Conservation (phyloP, 2,113 vertebrate genomes). For the Equus quagga region DNA sequence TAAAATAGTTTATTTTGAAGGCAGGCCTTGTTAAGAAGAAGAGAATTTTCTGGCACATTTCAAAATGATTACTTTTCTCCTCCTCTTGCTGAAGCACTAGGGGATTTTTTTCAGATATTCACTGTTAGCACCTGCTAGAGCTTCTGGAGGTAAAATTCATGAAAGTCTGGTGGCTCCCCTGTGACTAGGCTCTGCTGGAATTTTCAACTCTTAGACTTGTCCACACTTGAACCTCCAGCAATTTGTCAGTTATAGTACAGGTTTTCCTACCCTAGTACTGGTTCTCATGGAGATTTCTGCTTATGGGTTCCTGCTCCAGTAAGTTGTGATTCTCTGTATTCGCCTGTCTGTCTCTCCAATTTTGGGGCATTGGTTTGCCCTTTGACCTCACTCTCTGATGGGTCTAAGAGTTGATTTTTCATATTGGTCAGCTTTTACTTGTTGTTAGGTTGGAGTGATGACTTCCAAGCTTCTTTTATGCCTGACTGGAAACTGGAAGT, state of each 20-base stretch:
- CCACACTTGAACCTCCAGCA: not conserved
- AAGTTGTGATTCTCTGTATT: not conserved
- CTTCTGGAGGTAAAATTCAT: not conserved
- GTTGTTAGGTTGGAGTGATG: not conserved
- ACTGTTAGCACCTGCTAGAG: not conserved
- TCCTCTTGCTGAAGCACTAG: not conserved
- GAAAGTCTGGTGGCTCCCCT: not conserved
- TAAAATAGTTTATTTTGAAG: not conserved
- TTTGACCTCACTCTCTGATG: not conserved
- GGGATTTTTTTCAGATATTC: not conserved
- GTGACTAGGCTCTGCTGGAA: not conserved
- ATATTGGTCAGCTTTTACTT: not conserved
- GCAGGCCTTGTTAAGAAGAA: not conserved
- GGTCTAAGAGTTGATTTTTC: not conserved
- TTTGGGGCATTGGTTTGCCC: not conserved
- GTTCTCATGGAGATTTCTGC: not conserved
- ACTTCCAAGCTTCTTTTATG: not conserved
- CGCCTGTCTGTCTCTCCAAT: not conserved
- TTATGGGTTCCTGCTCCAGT: not conserved
- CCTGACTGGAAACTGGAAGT: not conserved
- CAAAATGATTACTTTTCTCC: not conserved
- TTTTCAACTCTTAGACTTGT: not conserved
- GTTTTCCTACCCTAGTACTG: not conserved
- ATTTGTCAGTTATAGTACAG: not conserved
- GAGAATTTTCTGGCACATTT: not conserved